These are phyloP conservation scores for Psittacara wagleri DNA, from an alignment of 2,113 vertebrate species.

Conservation along the genomic window DNA sequence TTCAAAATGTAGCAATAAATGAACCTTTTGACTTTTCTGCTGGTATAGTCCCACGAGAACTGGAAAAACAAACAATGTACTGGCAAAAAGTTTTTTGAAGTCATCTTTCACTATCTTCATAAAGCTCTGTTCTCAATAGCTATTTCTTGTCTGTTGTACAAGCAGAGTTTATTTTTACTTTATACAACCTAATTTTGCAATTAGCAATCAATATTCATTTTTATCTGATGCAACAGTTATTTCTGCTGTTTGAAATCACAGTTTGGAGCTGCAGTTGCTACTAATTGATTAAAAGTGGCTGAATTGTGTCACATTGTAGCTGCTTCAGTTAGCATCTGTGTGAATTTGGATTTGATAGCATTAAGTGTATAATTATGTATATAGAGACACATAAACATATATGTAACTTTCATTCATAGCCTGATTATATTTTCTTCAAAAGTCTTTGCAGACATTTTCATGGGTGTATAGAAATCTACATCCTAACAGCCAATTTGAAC, in stretches of 20 bases:
- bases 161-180: neutral
- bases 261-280: neutral
- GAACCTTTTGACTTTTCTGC: slow-evolving; percentile 64
- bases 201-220: neutral
- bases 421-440: neutral
- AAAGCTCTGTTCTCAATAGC: neutral
- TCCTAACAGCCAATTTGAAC: neutral
- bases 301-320: neutral
- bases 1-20: slow-evolving; percentile 55
- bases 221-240: neutral
- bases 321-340: neutral
- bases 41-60: slow-evolving; percentile 43
- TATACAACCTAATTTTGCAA: neutral
- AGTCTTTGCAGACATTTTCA: neutral
- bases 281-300: neutral
- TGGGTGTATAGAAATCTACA: neutral
- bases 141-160: neutral
- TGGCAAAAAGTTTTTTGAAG: neutral
- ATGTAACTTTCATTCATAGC: neutral
- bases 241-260: neutral
- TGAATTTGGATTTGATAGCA: neutral
- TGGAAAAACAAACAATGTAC: slow-evolving; percentile 26
- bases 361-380: neutral
- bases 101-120: slow-evolving; percentile 1
- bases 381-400: neutral